Base-by-base conservation (phyloP, 2,888 invertebrate species). In the Brachylomia viminalis region DNA sequence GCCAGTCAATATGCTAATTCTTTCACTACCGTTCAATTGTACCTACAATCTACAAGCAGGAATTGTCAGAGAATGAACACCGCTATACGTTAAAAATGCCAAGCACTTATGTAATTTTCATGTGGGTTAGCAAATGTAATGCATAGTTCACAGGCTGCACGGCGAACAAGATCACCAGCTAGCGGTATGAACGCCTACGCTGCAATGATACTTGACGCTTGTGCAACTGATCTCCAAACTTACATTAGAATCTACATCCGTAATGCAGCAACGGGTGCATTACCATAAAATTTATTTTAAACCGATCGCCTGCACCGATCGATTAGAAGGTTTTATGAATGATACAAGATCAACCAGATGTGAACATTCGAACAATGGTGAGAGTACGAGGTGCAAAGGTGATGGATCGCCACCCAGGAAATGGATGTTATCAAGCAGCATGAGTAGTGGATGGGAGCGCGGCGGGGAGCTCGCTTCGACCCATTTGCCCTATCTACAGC, bases 271-370 rank as follows among this genome's bases (percentile, higher is more conserved):
- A 91, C 90, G 89, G 89, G 91, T 92, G 92, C 92, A 94, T 94
- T 92, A 94, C 88, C 93, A 94, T 94, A 93, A 93, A 94, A 92
- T 91, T 90, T 92, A 94, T 94, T 93, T 92, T 87, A 88, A 91
- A 91, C 88, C 86, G 90, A 92, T 91, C 85, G 87, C 80, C 76
- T 87, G 79, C 80, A 67, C 66, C 76, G 75, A 87, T 84, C 84
- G 77, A 82, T 86, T 83, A 84, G 80, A 70, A 58, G 42, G 64
- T 84, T 87, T 84, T 87, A 85, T 83, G 88, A 87, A 83, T 86
- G 81, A 82, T 86, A 88, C 86, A 66, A 80, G 78, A 86, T 77
- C 79, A 79, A 72, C 70, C 72, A 68, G 80, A 78, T 74, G 82
- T 85, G 71, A 90, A 90, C 89, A 88, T 80, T 90, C 86, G 90